Base-by-base conservation (phyloP, 2,113 vertebrate species). In the Eptesicus fuscus region DNA sequence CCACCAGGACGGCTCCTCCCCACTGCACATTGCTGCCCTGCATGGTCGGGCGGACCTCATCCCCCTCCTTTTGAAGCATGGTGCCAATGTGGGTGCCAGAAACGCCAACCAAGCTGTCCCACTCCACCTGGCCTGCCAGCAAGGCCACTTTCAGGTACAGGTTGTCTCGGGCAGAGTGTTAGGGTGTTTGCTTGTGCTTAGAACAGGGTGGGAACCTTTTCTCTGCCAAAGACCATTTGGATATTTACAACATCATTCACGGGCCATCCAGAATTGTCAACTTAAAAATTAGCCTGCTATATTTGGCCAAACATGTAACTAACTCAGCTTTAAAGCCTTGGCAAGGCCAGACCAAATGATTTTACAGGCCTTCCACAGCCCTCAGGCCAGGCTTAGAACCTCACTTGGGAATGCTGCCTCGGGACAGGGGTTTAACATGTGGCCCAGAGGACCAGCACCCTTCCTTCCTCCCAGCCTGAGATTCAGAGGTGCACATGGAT, bases 101-200 rank as follows among this genome's bases (percentile, higher is more conserved):
- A 99, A 99, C 16, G 73, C 94, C 7, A 98, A 98, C 88, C 99
- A 98, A 0, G 98, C 99, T 1, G 98, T 99, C 0, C 99, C 99
- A 0, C 99, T 99, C 2, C 99, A 99, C 97, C 98, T 99, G 69
- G 99, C 99, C 97, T 98, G 99, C 98, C 99, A 99, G 97, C 98
- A 98, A 96, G 99, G 98, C 49, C 99, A 99, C 95, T 63, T 98
- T 5, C 98, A 99, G 99, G 99, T 99, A 93, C 0, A 7, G 22
- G n/a, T 13, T 61, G 32, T 11, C 51, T 4, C 2, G 9, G 37
- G 53, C 20, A 23, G 44, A 8, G 7, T 12, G 12, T 44, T 9
- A 4, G 14, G n/a, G 53, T 17, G 17, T 23, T 83, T 13, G 44
- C 4, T 69, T 42, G 67, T 5, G n/a, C n/a, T 28, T 37, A 30